phyloP scores from a whole-genome alignment of 2,888 invertebrate species.

The Eumacrocentrus americanus region DNA sequence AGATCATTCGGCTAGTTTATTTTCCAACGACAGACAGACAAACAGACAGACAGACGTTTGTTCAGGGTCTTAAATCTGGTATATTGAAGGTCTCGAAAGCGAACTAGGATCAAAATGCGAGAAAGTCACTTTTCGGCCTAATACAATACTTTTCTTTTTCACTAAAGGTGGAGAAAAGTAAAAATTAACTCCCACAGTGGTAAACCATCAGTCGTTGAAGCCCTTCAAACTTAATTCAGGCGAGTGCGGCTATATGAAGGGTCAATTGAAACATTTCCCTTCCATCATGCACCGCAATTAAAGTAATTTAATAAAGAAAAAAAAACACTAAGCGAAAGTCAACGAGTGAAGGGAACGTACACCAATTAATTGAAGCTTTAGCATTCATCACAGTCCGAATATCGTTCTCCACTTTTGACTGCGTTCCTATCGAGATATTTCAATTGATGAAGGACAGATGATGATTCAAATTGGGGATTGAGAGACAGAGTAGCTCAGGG shows the following conservation, averaged over 20 bases:
- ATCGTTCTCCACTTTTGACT: too few species aligned
- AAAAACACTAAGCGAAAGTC: conserved; percentile 3
- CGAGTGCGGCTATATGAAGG: conserved; percentile 20
- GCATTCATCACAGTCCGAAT: too few species aligned
- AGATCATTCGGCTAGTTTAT: too few species aligned
- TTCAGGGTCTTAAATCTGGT: too few species aligned
- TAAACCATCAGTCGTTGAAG: conserved; percentile 24
- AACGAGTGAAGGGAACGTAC: conserved; percentile 46
- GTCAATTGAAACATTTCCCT: conserved; percentile 24
- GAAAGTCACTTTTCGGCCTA: too few species aligned
- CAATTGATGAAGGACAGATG: conserved; percentile 16
- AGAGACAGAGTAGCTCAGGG: conserved; percentile 18
- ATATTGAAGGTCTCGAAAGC: too few species aligned
- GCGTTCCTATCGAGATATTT: conserved; percentile 17
- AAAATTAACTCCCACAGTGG: conserved; percentile 33
- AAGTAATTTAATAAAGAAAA: conserved; percentile 34
- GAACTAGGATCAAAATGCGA: conserved; percentile 62
- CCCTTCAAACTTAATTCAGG: conserved; percentile 29
- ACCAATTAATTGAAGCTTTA: conserved; percentile 50
- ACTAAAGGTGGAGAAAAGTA: too few species aligned
- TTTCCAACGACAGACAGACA: too few species aligned
- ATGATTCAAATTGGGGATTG: conserved; percentile 35
- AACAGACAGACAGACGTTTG: too few species aligned
- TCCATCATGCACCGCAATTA: conserved; percentile 12
- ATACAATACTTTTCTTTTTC: not conserved